Percentiles rank a stretch among this genome's conserved stretches.
These are phyloP conservation scores for Drosophila macrospina DNA, from an alignment of 2,888 invertebrate species.

Conservation along the genomic window DNA sequence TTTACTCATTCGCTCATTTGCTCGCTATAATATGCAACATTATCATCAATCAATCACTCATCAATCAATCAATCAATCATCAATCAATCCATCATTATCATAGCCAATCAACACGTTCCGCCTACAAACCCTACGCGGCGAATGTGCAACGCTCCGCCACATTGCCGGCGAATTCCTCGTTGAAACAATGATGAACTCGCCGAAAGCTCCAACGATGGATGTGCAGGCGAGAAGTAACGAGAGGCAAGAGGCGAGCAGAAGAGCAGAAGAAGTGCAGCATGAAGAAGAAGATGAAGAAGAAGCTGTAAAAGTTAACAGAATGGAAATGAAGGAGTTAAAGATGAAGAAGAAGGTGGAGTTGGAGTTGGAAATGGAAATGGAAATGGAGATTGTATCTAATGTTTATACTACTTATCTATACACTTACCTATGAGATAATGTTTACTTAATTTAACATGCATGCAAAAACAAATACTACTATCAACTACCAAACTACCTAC, in stretches of 20 bases:
- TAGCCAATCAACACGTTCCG: constrained; percentile 86
- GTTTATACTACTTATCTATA: constrained; percentile 47
- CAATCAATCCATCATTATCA: constrained; percentile 13
- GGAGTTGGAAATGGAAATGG: constrained; percentile 5
- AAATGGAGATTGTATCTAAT: constrained; percentile 55
- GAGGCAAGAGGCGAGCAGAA: neutral
- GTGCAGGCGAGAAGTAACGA: too few relatives aligned
- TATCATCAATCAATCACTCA: constrained; percentile 12
- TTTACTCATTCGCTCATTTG: constrained; percentile 3
- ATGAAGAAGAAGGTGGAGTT: too few relatives aligned
- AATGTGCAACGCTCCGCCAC: constrained; percentile 93
- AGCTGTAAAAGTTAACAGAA: neutral
- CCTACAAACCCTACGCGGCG: constrained; percentile 85
- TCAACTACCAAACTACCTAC: constrained; percentile 35
- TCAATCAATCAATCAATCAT: constrained; percentile 9
- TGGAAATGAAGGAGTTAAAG: neutral
- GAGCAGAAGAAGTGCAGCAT: neutral
- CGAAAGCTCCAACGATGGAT: neutral
- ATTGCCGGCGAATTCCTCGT: constrained; percentile 93
- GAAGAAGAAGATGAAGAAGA: neutral
- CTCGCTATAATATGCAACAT: constrained; percentile 42
- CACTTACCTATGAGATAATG: constrained; percentile 30
- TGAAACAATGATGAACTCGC: constrained; percentile 84
- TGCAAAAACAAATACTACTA: constrained; percentile 26
- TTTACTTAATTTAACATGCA: constrained; percentile 53